Evolutionary conservation across 2,113 vertebrate species (phyloP), one percentile per base, ranked within the genome.

Genomic region (Grantiella picta): DNA sequence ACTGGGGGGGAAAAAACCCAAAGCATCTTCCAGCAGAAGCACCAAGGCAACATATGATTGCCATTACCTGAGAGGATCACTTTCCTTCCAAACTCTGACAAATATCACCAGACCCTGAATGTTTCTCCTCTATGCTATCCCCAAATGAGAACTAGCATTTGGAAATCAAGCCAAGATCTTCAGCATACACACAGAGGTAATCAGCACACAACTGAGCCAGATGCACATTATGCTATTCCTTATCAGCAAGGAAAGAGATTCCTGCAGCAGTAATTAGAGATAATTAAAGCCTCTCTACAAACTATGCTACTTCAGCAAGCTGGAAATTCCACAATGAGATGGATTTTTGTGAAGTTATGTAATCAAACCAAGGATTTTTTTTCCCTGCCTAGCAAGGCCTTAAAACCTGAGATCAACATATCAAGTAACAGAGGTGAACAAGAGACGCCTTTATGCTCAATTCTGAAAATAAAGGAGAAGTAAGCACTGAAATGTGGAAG

Each of bases 171-270:
- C 79, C 85, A 73, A 71, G 78, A 82, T 73, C 94, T 81, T 90
- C 2, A 88, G n/a, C 29, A 47, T 52, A 61, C 24, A 68, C 60
- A 45, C 31, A 81, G 69, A 92, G 60, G 88, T 56, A 86, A 93
- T 84, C 89, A 89, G 91, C 79, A 70, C 3, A 15, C 63, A 91
- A 65, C 71, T 0, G 7, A 77, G 82, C 82, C 92, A 95, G 88
- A 91, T 91, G 90, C 79, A 88, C 92, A 89, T 90, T 90, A 90
- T 71, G 92, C 79, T 89, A 33, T 33, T 92, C 82, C 69, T 96
- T 83, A 95, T 61, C 86, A 89, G 65, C 72, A 91, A 63, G 69
- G 35, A 23, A 91, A 96, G 71, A 93, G 92, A 95, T 85, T 84
- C 93, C 87, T 96, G 92, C 80, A 93, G 91, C 86, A 94, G 61